phyloP scores from a whole-genome alignment of 2,888 invertebrate genomes.

The Drosophila sordidula region DNA sequence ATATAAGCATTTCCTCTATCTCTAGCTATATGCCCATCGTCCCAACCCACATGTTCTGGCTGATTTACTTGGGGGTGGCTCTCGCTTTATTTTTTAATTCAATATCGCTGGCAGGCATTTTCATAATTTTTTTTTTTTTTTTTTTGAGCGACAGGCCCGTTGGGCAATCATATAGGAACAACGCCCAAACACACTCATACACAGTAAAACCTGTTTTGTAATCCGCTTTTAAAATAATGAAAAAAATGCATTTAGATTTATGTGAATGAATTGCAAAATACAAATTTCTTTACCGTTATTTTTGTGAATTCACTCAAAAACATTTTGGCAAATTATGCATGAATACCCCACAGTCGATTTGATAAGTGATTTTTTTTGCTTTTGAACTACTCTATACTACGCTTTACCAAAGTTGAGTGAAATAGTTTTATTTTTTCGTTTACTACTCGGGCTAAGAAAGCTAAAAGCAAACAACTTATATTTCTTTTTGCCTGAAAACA shows the following conservation, averaged over 20 bases:
- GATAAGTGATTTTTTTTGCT: constrained; percentile 35
- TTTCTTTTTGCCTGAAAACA: constrained; percentile 26
- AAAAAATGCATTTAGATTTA: constrained; percentile 43
- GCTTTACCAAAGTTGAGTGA: constrained; percentile 10
- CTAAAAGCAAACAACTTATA: too few relatives aligned
- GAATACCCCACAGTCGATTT: constrained; percentile 27
- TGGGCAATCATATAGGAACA: constrained; percentile 24
- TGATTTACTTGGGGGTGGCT: constrained; percentile 26
- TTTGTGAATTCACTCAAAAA: constrained; percentile 10
- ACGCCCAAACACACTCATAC: constrained; percentile 3
- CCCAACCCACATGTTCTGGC: constrained; percentile 11
- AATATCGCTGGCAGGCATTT: constrained; percentile 47
- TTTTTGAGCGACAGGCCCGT: constrained; percentile 41
- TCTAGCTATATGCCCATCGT: constrained; percentile 4
- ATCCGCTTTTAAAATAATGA: constrained; percentile 75
- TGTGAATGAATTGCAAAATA: constrained; percentile 27
- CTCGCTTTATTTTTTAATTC: constrained; percentile 50
- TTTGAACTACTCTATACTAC: not conserved
- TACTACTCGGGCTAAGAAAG: constrained; percentile 23
- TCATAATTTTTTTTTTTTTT: constrained; percentile 16
- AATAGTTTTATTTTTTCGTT: constrained; percentile 20
- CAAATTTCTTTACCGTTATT: constrained; percentile 28
- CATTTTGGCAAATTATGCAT: constrained; percentile 50
- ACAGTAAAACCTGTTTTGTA: constrained; percentile 45
- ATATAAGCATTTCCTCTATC: constrained; percentile 18